Evolutionary conservation across 2,113 vertebrate species (phyloP).

Genomic region (Bagarius yarrelli): DNA sequence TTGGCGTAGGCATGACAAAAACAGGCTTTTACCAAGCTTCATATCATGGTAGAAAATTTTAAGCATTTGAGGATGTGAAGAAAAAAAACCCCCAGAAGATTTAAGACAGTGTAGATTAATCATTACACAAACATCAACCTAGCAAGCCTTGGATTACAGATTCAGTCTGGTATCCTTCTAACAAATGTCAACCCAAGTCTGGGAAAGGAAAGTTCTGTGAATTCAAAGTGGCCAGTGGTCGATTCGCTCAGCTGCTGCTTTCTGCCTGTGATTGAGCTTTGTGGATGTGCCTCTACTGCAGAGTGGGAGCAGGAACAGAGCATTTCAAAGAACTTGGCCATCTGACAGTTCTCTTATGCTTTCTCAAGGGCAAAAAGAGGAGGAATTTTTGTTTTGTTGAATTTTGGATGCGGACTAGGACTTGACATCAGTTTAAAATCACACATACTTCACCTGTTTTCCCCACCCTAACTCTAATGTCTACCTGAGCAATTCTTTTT

Average conservation of each 20-base stretch:
- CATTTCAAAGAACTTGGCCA: constrained; percentile 35
- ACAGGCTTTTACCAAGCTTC: not conserved
- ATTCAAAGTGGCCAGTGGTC: constrained; percentile 55
- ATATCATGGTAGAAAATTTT: not conserved
- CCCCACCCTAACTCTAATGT: not conserved
- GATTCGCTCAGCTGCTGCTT: constrained; percentile 37
- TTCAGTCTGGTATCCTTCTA: constrained; percentile 54
- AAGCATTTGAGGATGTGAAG: not conserved
- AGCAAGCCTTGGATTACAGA: constrained; percentile 51
- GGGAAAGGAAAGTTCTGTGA: constrained; percentile 44
- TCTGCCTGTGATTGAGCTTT: constrained; percentile 56
- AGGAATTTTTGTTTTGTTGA: too few species aligned
- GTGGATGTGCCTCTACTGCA: constrained; percentile 52
- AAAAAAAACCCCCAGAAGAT: not conserved
- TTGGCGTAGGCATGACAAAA: too few species aligned
- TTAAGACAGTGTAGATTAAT: not conserved
- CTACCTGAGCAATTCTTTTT: not conserved
- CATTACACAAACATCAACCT: constrained; percentile 54
- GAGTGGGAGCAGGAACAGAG: constrained; percentile 55
- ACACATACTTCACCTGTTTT: not conserved
- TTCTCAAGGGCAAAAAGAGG: constrained; percentile 37
- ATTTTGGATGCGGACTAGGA: not conserved
- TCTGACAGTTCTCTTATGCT: constrained; percentile 30
- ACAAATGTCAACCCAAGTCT: constrained; percentile 53
- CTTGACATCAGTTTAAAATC: constrained; percentile 4